Base-by-base conservation (phyloP, 1,140 invertebrate genomes). In the Bradysia coprophila region DNA sequence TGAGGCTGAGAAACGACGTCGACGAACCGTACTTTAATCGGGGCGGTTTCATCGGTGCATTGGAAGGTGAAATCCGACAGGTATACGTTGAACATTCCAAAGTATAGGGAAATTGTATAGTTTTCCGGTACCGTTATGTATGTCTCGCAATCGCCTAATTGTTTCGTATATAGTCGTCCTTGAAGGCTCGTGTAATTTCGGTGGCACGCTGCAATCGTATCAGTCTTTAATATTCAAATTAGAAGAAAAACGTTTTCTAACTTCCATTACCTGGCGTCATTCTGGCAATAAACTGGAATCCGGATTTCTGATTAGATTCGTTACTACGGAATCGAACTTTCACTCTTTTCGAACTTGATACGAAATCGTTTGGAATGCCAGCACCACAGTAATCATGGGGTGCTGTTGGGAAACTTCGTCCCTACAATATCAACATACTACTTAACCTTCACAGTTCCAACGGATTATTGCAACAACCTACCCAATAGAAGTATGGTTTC, bases 111-210 rank as follows among this genome's bases (percentile, higher is more conserved):
- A 41, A 89, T 66, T 9, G 72, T 71, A 51, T 66, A 50, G 58
- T 76, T 70, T 42, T 48, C 45, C 37, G 75, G 63, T 6, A 66
- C 65, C 44, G 66, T 61, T 24, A 76, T 73, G 44, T 74, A 61
- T 38, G 72, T 51, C 48, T 62, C 63, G 61, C 79, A 73, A 47
- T 68, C 59, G 22, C 53, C 44, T 48, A 62, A 21, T 40, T 64
- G 45, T 47, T 61, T 50, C 42, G 63, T 48, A 51, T 62, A 52
- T 3, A 62, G 31, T 51, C 78, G 65, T 6, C 84, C 85, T 52
- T 79, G 75, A 1, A 60, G 42, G 4, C 63, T 66, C 0, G 71
- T 73, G 45, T 76, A 85, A 46, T 78, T 83, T 38, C 73, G 65
- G 49, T 73, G 72, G 54, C 82, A 87, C 31, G 52, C 70, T 24